Conservation (phyloP, 35 echinoderm and acorn worm genomes). For the Stichopus chloronotus region DNA sequence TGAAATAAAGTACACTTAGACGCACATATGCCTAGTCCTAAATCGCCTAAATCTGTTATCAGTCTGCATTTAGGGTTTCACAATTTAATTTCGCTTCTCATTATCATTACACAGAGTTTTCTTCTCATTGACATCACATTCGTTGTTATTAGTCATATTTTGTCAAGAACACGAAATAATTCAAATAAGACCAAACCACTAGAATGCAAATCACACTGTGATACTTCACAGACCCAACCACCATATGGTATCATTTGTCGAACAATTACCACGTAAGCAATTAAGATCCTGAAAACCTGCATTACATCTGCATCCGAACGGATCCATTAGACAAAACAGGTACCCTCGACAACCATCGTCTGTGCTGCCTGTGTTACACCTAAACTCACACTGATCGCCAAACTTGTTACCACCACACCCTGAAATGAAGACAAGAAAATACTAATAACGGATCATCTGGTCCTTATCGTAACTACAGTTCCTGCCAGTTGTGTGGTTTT, state of each 20-base stretch:
- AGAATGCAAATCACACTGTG: background rate
- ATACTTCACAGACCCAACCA: background rate
- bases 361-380: background rate
- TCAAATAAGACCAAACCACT: background rate
- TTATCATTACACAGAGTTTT: background rate
- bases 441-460: background rate
- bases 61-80: no score
- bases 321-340: constrained; percentile 44
- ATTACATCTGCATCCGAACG: constrained; percentile 53
- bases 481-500: background rate
- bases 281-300: constrained; percentile 7
- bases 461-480: background rate
- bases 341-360: background rate
- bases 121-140: background rate
- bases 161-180: background rate
- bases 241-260: background rate
- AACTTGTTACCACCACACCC: constrained; percentile 16
- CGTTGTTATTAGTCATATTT: background rate
- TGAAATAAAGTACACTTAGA: no score
- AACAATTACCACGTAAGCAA: background rate
- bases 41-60: no score
- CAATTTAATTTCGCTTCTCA: no score
- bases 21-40: no score
- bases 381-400: constrained; percentile 44
- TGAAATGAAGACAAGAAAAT: background rate